These are phyloP conservation scores for Pedetes capensis DNA, from an alignment of 2,113 vertebrate genomes.

Conservation along the genomic window DNA sequence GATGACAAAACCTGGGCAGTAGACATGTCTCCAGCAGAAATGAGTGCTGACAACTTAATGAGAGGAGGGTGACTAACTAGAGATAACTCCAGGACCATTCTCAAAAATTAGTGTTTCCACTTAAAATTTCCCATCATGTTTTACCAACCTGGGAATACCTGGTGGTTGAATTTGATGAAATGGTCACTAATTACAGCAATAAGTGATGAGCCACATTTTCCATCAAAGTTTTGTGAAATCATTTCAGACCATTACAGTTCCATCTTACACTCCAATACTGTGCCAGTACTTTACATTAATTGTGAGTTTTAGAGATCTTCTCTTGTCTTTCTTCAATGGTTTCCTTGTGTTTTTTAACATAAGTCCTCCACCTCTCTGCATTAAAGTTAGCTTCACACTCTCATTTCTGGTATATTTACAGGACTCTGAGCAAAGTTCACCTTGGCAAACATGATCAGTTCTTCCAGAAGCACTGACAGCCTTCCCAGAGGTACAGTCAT, in stretches of 20 bases:
- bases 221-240: neutral
- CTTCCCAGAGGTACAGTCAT: conserved; percentile 43
- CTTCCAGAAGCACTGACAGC: neutral
- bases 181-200: neutral
- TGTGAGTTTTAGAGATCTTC: neutral
- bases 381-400: neutral
- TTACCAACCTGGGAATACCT: neutral
- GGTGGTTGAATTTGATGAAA: neutral
- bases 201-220: neutral
- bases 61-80: neutral
- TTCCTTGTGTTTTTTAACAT: neutral
- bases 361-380: neutral
- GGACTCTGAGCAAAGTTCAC: neutral
- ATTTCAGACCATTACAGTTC: neutral
- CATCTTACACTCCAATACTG: neutral
- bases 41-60: neutral
- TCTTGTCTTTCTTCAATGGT: neutral
- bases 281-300: neutral
- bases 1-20: neutral
- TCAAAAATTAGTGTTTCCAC: neutral
- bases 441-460: conserved; percentile 10
- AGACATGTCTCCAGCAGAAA: neutral
- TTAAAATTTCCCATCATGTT: neutral
- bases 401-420: neutral
- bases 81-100: neutral